Percentiles rank a stretch among this genome's conserved stretches.
Evolutionary conservation across 2,797 vertebrate genomes (phyloP).

Genomic region (Synaphobranchus kaupii): DNA sequence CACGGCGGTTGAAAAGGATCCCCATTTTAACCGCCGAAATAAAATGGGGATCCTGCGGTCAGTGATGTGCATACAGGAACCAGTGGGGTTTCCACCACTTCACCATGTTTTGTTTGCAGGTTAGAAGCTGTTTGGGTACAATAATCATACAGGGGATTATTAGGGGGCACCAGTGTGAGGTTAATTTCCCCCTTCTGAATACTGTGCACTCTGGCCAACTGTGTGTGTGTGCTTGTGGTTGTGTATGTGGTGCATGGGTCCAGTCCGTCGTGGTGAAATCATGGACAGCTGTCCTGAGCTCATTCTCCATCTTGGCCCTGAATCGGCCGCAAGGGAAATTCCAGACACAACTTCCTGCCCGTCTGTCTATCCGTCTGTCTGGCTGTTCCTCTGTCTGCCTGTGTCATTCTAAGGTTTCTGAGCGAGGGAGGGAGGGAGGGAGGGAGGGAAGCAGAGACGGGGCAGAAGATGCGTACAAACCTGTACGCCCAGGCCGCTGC

Average conservation of each 20-base stretch:
- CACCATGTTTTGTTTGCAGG: neutral
- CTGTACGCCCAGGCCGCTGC: neutral
- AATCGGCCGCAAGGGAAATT: neutral
- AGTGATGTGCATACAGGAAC: neutral
- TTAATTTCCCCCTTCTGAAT: conserved; percentile 60
- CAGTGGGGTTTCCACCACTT: no score
- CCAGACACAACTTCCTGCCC: conserved; percentile 8
- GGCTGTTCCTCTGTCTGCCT: neutral
- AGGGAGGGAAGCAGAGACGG: no score
- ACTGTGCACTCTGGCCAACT: neutral
- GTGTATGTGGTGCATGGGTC: neutral
- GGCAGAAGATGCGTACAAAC: neutral
- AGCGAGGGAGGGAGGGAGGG: neutral
- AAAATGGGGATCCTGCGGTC: neutral
- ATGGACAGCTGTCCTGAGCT: conserved; percentile 32
- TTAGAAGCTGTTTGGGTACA: neutral
- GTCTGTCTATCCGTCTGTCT: conserved; percentile 36
- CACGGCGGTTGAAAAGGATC: neutral
- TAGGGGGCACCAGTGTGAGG: conserved; percentile 27
- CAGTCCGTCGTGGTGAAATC: neutral
- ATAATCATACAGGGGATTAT: neutral
- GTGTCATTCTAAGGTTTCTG: neutral
- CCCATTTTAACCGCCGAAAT: neutral
- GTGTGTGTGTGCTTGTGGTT: neutral
- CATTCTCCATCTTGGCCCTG: conserved; percentile 25